Base-by-base conservation (phyloP, 2,888 invertebrate species). In the Epinotia demarniana region DNA sequence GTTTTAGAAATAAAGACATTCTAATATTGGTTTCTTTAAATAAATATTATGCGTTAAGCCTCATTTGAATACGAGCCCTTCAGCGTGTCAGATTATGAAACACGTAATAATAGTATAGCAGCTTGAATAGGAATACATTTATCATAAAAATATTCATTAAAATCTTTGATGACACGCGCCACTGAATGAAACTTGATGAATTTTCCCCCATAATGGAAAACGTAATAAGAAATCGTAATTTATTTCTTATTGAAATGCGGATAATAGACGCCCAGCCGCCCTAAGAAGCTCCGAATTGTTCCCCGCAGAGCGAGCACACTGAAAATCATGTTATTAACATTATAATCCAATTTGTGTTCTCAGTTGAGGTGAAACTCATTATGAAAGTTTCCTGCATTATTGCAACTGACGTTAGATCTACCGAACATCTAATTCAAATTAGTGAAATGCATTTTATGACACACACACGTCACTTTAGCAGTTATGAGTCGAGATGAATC, bases 211-310 rank as follows among this genome's bases (percentile, higher is more conserved):
- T 91, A 92, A 92, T 92, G 90, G 92, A 89, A 91, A 93, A 91
- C 88, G 90, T 93, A 93, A 92, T 93, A 93, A 92, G 91, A 92
- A 93, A 92, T 92, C 90, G 90, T 91, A 93, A 92, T 93, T 93
- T 93, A 93, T 93, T 92, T 93, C 93, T 92, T 92, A 93, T 93
- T 92, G 93, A 92, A 93, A 92, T 88, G 91, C 90, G 92, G 90
- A 92, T 92, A 93, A 92, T 92, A 90, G 92, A 88, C 89, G 89
- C 87, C 84, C 85, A 86, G 85, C 83, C 88, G 84, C 90, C 89
- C 89, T 87, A 86, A 89, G 89, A 89, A 85, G 87, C 84, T 82
- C 86, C 86, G 80, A 89, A 91, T 88, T 88, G 89, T 90, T 90
- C 89, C 90, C 90, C 83, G 84, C 86, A 81, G 88, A 84, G 84